Percentiles rank a stretch among this genome's conserved stretches.
phyloP scores from a whole-genome alignment of 1,140 invertebrate genomes.

The Lethocerus indicus region DNA sequence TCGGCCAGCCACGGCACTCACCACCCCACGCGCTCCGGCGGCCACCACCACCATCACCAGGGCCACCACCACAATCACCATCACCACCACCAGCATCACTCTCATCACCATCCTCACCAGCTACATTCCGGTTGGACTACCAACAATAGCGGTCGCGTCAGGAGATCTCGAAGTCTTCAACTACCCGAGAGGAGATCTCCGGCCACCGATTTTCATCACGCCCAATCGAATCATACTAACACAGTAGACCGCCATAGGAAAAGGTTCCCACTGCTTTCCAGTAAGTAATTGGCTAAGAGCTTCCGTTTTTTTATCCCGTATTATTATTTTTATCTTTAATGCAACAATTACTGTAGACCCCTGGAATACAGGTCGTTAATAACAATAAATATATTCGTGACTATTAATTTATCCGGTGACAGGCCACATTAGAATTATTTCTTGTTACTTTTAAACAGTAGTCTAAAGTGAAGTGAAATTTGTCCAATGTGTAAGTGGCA shows the following conservation, averaged over 20 bases:
- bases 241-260: not conserved
- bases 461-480: not conserved
- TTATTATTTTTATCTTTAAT: not conserved
- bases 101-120: not conserved
- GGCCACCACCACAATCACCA: too few species aligned
- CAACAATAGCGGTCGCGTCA: too few species aligned
- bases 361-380: not conserved
- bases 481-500: not conserved
- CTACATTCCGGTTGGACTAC: not conserved
- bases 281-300: not conserved
- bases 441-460: not conserved
- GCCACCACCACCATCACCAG: too few species aligned
- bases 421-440: not conserved
- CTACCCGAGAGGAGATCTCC: constrained; percentile 33
- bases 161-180: constrained; percentile 25
- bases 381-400: too few species aligned
- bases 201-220: constrained; percentile 18
- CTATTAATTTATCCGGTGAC: too few species aligned
- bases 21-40: too few species aligned
- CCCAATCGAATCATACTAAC: constrained; percentile 10
- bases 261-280: not conserved
- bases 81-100: not conserved
- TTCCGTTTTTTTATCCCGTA: not conserved
- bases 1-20: constrained; percentile 14
- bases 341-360: not conserved